These are phyloP conservation scores for Avahi laniger DNA, from an alignment of 2,797 vertebrate species.

Conservation along the genomic window DNA sequence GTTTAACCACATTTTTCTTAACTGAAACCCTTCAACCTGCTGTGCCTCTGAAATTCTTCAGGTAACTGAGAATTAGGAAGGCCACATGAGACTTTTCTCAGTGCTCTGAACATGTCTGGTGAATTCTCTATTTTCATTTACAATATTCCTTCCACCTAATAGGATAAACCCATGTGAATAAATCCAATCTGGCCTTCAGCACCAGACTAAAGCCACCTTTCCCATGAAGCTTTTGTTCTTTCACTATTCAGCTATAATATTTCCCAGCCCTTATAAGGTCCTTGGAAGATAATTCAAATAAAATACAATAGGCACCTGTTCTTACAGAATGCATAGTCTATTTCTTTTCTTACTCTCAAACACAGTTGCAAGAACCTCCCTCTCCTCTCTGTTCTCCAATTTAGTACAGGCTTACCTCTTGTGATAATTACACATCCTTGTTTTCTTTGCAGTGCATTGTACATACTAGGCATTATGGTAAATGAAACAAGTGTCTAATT, in stretches of 20 bases:
- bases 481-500: not conserved
- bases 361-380: not conserved
- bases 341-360: not conserved
- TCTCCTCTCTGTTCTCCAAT: not conserved
- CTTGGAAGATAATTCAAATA: not conserved
- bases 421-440: not conserved
- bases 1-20: not conserved
- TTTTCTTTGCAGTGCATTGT: not conserved
- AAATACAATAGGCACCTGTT: not conserved
- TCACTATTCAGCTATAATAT: not conserved
- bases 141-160: not conserved
- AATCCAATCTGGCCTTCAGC: not conserved
- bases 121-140: not conserved
- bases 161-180: not conserved
- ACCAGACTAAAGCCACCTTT: not conserved
- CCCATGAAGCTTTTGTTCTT: not conserved
- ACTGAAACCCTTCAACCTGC: not conserved
- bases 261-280: fast-evolving
- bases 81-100: not conserved
- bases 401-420: not conserved
- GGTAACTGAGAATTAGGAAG: not conserved
- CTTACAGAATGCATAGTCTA: not conserved
- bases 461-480: not conserved
- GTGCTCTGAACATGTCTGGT: not conserved
- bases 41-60: not conserved